Evolutionary conservation across 2,888 invertebrate genomes (phyloP), one percentile per base, ranked within the genome.

Genomic region (Alitta virens): DNA sequence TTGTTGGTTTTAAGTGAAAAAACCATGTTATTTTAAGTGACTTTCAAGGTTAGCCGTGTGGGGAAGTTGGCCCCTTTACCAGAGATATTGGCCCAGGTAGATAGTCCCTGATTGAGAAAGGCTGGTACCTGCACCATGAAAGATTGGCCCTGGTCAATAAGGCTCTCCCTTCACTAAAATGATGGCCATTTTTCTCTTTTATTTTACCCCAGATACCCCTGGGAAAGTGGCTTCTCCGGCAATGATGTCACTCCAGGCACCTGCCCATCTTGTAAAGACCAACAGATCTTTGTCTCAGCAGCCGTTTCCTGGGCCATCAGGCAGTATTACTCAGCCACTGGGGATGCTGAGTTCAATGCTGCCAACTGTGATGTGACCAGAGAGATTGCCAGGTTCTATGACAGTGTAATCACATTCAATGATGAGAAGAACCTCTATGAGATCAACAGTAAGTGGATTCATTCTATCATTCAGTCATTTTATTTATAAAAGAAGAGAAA

Each of bases 331-430:
- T 73, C 76, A 62, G 73, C 75, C 67, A 78, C 80, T 2, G 63
- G 73, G 12, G 79, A 81, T 67, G 71, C 68, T 3, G 67, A 71
- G 21, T 71, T 66, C 64, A 58, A 63, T 23, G 61, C 51, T 0
- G 43, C 65, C 9, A 74, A 73, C 1, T 72, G 72, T 46, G 74
- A 78, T 51, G 70, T 76, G 43, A 70, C 78, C 24, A 60, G 64
- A 53, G 74, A 71, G n/a, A 74, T 80, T 14, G 80, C 80, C 9
- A 63, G 71, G 9, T 80, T 77, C 64, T 78, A 75, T 73, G 69
- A 67, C 23, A 73, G 74, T 14, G 55, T 73, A 24, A 70, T 72
- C 5, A 60, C 60, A 1, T 72, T 67, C 49, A 74, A 76, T 60
- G 27, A 51, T 1, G 52, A 52, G 2, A 68, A 60, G 1, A 67